Conservation (phyloP, 2,888 invertebrate genomes). For the Teinopalpus imperialis region DNA sequence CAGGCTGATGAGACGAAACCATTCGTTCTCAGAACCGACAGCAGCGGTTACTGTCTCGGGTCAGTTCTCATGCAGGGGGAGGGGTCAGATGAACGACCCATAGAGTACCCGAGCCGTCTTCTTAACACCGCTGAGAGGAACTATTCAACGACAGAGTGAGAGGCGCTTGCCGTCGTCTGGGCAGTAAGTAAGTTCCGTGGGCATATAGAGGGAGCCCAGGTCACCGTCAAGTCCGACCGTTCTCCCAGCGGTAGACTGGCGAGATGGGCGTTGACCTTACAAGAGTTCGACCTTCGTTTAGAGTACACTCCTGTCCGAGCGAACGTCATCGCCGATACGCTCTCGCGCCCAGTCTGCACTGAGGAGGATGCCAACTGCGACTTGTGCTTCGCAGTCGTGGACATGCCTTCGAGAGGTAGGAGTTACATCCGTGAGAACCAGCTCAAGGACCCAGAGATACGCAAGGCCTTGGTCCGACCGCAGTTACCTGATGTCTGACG, state of each 20-base stretch:
- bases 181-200: slow-evolving; percentile 45
- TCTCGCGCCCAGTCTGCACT: slow-evolving; percentile 11
- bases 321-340: slow-evolving; percentile 23
- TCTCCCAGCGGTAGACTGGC: slow-evolving; percentile 50
- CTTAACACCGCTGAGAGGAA: slow-evolving; percentile 41
- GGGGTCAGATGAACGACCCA: slow-evolving; percentile 20
- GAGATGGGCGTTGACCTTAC: slow-evolving; percentile 53
- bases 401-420: neutral
- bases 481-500: too few species aligned
- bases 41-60: slow-evolving; percentile 37
- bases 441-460: too few species aligned
- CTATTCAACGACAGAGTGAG: slow-evolving; percentile 54
- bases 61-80: slow-evolving; percentile 31
- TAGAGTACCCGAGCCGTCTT: slow-evolving; percentile 34
- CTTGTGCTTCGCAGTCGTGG: neutral
- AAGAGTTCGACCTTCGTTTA: slow-evolving; percentile 44
- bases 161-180: slow-evolving; percentile 36
- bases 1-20: slow-evolving; percentile 31
- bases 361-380: neutral
- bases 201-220: slow-evolving; percentile 49
- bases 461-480: too few species aligned
- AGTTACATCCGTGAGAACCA: neutral
- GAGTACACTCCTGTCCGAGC: slow-evolving; percentile 45
- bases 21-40: slow-evolving; percentile 40
- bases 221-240: slow-evolving; percentile 57